Percentiles rank a stretch among this genome's conserved stretches.
phyloP scores from a whole-genome alignment of 2,797 vertebrate genomes.

The Pempheris klunzingeri region DNA sequence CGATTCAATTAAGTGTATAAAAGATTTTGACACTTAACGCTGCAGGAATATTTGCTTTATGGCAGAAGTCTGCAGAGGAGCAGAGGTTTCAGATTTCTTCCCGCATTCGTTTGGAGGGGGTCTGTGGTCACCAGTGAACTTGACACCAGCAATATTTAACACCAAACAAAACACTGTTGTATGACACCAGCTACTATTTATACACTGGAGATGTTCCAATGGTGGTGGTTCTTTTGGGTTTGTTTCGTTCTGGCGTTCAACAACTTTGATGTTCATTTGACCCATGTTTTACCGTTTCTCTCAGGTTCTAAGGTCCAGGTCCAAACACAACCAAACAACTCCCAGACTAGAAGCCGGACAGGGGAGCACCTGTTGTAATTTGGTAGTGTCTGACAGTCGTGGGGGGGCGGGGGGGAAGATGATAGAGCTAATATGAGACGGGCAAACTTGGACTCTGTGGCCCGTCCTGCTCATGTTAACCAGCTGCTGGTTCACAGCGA shows the following conservation, averaged over 20 bases:
- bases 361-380: slow-evolving; percentile 71
- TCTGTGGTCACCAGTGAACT: not conserved
- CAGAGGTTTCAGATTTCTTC: slow-evolving; percentile 4
- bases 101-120: not conserved
- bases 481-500: slow-evolving; percentile 42
- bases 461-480: slow-evolving; percentile 24
- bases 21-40: not conserved
- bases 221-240: not conserved
- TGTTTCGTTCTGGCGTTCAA: not conserved
- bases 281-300: not conserved
- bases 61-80: not conserved
- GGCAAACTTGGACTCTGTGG: slow-evolving; percentile 35
- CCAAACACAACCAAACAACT: slow-evolving; percentile 18
- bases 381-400: slow-evolving; percentile 45
- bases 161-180: slow-evolving; percentile 19
- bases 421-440: slow-evolving; percentile 62
- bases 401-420: slow-evolving; percentile 31
- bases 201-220: not conserved
- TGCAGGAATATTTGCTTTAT: not conserved
- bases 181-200: not conserved
- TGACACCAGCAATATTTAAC: not conserved
- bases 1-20: not conserved
- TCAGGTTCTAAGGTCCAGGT: no score
- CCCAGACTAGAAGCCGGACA: slow-evolving; percentile 6
- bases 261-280: not conserved